Evolutionary conservation across 30 jellyfish, hydroid and myxozoan species (phyloP).

Genomic region (Hydra vulgaris): DNA sequence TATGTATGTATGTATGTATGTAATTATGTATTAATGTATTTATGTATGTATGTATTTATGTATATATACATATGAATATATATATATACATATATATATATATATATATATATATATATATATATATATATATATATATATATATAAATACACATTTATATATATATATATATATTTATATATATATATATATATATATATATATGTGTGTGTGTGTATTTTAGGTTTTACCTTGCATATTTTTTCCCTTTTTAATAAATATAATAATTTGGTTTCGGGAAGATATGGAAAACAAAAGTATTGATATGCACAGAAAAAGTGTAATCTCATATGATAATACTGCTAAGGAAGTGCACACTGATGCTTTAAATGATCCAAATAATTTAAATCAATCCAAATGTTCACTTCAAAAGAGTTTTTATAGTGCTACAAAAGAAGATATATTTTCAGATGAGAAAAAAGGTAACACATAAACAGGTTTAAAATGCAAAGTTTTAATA

Average conservation of each 20-base stretch:
- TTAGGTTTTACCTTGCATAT: conserved; percentile 18
- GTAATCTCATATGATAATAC: neutral
- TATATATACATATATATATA: too few species aligned
- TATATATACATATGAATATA: too few species aligned
- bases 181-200: neutral
- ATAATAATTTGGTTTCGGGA: conserved; percentile 11
- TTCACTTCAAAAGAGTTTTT: conserved; percentile 15
- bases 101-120: too few species aligned
- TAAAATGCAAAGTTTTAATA: too few species aligned
- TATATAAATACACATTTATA: too few species aligned
- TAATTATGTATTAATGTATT: too few species aligned
- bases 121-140: too few species aligned
- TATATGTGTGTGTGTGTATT: neutral
- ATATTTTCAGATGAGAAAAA: conserved; percentile 20
- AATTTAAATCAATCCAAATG: neutral
- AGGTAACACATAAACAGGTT: neutral
- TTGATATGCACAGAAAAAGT: neutral
- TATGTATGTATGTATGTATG: too few species aligned
- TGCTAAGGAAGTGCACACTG: conserved; percentile 1
- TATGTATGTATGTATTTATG: too few species aligned
- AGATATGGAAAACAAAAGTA: neutral
- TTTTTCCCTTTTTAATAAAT: neutral
- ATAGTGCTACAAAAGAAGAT: conserved; percentile 19
- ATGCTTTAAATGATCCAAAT: neutral
- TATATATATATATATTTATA: too few species aligned